phyloP scores from a whole-genome alignment of 2,113 vertebrate species.

The Menidia beryllina region DNA sequence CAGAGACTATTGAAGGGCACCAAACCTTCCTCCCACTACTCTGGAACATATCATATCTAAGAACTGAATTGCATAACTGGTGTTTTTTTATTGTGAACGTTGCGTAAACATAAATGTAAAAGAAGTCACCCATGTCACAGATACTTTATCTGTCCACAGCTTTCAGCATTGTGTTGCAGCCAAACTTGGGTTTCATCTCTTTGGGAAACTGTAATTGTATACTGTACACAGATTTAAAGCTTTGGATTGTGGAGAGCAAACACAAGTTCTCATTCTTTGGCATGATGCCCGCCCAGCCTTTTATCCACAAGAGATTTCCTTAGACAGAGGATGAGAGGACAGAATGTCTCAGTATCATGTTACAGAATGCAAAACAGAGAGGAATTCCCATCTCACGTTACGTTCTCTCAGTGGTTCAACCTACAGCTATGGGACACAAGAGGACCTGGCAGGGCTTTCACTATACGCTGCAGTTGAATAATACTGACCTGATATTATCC shows the following conservation, averaged over 20 bases:
- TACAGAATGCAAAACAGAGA: conserved; percentile 72
- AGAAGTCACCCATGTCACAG: conserved; percentile 18
- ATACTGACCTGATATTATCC: conserved; percentile 56
- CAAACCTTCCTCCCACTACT: conserved; percentile 21
- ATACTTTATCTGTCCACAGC: conserved; percentile 42
- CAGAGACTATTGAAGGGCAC: conserved; percentile 27
- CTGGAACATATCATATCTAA: conserved; percentile 27
- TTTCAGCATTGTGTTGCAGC: conserved; percentile 53
- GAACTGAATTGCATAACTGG: conserved; percentile 53
- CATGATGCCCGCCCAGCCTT: conserved; percentile 62
- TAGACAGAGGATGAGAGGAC: conserved; percentile 75
- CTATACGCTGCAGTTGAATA: conserved; percentile 53
- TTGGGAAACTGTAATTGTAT: conserved; percentile 68
- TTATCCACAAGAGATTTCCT: conserved; percentile 75
- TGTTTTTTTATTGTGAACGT: conserved; percentile 19
- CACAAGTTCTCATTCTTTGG: conserved; percentile 70
- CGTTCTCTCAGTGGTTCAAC: conserved; percentile 65
- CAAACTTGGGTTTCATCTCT: conserved; percentile 45
- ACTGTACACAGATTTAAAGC: conserved; percentile 67
- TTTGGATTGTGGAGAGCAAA: conserved; percentile 52
- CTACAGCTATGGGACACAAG: conserved; percentile 57
- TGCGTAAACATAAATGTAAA: conserved; percentile 38
- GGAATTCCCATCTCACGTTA: conserved; percentile 80
- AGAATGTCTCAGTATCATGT: conserved; percentile 73
- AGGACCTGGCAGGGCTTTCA: conserved; percentile 43